Conservation (phyloP, 2,797 vertebrate genomes). For the Eulemur rubriventer region DNA sequence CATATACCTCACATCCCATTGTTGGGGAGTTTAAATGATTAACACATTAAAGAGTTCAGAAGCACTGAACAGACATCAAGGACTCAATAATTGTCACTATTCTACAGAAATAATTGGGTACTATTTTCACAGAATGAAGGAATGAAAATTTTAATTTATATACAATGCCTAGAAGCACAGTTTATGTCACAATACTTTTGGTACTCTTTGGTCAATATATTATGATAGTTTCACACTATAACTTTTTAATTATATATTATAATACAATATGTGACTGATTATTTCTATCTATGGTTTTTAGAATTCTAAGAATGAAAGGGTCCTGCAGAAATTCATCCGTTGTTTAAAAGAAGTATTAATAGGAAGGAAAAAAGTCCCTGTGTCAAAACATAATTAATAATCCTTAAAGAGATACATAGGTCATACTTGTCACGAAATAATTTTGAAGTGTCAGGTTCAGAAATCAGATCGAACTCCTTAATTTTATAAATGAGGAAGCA, state of each 20-base stretch:
- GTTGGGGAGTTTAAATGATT: not conserved
- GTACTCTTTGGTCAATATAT: not conserved
- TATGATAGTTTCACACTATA: not conserved
- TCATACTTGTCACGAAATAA: constrained; percentile 3
- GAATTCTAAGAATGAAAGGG: not conserved
- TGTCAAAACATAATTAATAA: not conserved
- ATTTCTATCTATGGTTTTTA: not conserved
- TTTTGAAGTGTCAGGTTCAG: constrained; percentile 26
- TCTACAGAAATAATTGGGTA: not conserved
- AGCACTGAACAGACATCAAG: not conserved
- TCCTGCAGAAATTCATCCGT: not conserved
- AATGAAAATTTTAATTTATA: not conserved
- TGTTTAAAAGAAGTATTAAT: not conserved
- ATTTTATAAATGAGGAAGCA: constrained; percentile 54
- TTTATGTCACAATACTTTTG: not conserved
- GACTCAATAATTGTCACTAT: not conserved
- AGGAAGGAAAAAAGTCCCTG: not conserved
- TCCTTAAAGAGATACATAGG: not conserved
- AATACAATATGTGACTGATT: not conserved
- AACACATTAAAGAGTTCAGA: not conserved
- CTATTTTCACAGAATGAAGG: constrained; percentile 6
- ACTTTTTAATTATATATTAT: not conserved
- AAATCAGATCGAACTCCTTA: not conserved
- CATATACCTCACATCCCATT: not conserved
- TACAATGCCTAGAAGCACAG: not conserved